Evolutionary conservation across 35 echinoderm and acorn worm species (phyloP), one percentile per base, ranked within the genome.

Genomic region (Apostichopus parvimensis): DNA sequence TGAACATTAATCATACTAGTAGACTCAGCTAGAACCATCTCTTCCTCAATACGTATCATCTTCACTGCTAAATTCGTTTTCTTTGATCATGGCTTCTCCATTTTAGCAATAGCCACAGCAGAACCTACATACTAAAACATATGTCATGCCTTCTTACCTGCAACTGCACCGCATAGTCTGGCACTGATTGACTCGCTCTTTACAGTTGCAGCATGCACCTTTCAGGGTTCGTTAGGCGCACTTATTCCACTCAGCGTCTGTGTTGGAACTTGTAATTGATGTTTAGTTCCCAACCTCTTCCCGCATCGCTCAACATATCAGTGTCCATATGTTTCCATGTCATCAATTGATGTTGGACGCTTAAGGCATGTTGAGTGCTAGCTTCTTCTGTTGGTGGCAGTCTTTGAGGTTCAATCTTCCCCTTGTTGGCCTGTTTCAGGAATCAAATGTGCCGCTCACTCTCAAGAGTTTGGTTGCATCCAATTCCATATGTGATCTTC

Each of bases 331-430:
- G 56, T 68, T 62, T 87, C 83, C 56, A 66, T 68, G 83, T 59
- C 66, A 59, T 17, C 60, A 87, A 87, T 87, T 87, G 83, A 68
- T 87, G 56, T 53, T 87, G 83, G 6, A 58, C 83, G 5, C 83
- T 87, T 87, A 87, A 55, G 6, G 83, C 83, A 87, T 87, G 83
- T 9, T 87, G 83, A 87, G 53, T 87, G 83, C 56, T 58, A n/a
- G 83, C 83, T 22, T 87, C 83, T 56, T 87, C 83, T 87, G 83
- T 87, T 87, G 56, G 83, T 87, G 83, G 83, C n/a, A 87, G 83
- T 87, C 58, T 87, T 0, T 87, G 18, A 45, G 57, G 83, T 11
- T 87, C 83, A 17, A 87, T 56, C 83, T 64, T 87, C 0, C 56
- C 83, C 9, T 2, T 66, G 53, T 56, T 59, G 60, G 7, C 53